These are phyloP conservation scores for Echeneis naucrates DNA, from an alignment of 2,797 vertebrate genomes.

Conservation along the genomic window DNA sequence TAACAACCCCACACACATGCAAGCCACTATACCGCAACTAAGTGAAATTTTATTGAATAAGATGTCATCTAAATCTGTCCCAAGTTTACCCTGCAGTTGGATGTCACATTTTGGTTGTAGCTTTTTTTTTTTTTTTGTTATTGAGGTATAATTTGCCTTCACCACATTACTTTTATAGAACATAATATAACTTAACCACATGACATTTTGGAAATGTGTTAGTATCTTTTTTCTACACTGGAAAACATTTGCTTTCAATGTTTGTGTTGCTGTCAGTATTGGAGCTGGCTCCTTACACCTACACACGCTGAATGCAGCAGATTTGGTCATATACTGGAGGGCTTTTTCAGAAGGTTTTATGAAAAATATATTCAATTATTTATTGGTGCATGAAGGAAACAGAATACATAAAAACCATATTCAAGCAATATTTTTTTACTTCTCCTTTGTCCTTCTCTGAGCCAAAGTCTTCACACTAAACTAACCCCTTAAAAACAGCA, in stretches of 20 bases:
- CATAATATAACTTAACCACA: neutral
- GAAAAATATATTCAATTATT: conserved; percentile 52
- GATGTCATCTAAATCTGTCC: neutral
- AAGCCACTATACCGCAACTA: neutral
- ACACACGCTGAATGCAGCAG: conserved; percentile 56
- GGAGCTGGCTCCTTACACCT: conserved; percentile 52
- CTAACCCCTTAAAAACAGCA: neutral
- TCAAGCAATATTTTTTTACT: no score
- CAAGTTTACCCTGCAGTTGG: neutral
- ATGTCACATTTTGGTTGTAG: neutral
- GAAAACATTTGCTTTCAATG: conserved; percentile 37
- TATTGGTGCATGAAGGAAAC: conserved; percentile 44
- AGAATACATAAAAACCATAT: conserved; percentile 14
- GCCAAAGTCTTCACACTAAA: neutral
- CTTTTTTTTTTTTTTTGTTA: neutral
- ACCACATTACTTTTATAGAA: neutral
- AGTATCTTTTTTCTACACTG: conserved; percentile 8
- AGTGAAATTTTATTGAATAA: neutral
- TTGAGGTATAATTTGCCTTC: neutral
- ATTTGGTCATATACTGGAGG: conserved; percentile 51
- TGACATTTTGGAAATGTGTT: conserved; percentile 11
- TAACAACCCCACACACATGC: conserved; percentile 54
- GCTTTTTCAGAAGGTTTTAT: conserved; percentile 55
- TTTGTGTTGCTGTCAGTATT: conserved; percentile 44
- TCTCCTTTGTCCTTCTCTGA: neutral